phyloP scores from a whole-genome alignment of 92 coral and sea anemone genomes.

The Actinostola sp. region DNA sequence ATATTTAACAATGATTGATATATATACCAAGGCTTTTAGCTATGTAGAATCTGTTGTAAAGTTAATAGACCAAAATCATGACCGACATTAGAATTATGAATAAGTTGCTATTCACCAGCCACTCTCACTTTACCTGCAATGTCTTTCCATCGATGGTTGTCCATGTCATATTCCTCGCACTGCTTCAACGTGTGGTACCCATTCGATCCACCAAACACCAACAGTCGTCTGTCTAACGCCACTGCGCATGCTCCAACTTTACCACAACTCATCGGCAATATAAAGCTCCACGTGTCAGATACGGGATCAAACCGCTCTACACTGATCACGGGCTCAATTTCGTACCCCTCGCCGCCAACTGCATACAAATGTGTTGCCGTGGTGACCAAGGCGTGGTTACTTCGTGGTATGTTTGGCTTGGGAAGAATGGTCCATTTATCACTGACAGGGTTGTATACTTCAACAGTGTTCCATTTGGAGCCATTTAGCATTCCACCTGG shows the following conservation, averaged over 20 bases:
- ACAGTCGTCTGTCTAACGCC: constrained; percentile 51
- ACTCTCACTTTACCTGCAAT: constrained; percentile 35
- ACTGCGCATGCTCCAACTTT: constrained; percentile 85
- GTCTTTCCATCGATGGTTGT: constrained; percentile 64
- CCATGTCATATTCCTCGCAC: constrained; percentile 74
- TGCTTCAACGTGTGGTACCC: constrained; percentile 72
- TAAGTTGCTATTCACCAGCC: no score
- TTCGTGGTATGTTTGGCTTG: constrained; percentile 59
- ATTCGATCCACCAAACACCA: constrained; percentile 79
- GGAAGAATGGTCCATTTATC: constrained; percentile 70
- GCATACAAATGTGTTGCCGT: constrained; percentile 74
- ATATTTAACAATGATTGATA: no score
- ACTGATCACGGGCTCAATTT: constrained; percentile 81
- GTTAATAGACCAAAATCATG: no score
- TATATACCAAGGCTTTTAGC: background rate
- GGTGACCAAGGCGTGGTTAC: constrained; percentile 69
- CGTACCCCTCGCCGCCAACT: constrained; percentile 86
- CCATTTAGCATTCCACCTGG: constrained; percentile 81
- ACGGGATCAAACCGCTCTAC: constrained; percentile 88
- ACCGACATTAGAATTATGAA: no score
- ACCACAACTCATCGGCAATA: constrained; percentile 82
- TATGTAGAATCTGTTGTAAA: background rate
- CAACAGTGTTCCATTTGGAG: constrained; percentile 72
- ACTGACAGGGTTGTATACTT: constrained; percentile 81
- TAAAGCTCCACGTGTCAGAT: constrained; percentile 77